Evolutionary conservation across 2,113 vertebrate genomes (phyloP), one percentile per base, ranked within the genome.

Genomic region (Gymnogyps californianus): DNA sequence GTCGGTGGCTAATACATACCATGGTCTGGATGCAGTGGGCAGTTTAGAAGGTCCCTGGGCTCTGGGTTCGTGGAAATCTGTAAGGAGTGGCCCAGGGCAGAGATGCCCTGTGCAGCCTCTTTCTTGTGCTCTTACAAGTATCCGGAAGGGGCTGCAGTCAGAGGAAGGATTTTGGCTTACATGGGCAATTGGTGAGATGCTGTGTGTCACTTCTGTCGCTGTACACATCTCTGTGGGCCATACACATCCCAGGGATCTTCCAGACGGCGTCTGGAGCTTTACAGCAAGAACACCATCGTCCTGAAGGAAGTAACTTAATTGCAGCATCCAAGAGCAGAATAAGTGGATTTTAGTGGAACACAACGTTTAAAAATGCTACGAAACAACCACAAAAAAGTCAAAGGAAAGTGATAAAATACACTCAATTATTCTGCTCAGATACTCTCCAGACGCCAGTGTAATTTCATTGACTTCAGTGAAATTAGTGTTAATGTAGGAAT

Each of bases 401-500:
- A 85, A 93, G 44, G 46, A 89, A 93, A 95, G 93, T 94, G 93
- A 93, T 97, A 96, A 96, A 94, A 96, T 74, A 15, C 75, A 78
- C 90, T 94, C 83, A 93, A 58, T 97, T 96, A 93, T 92, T 97
- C 72, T 93, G 26, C 79, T 94, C 93, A 78, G 95, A 95, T 95
- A 86, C 46, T 90, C 78, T 95, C 89, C 91, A 96, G 94, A 94
- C 46, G 1, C 76, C 82, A 59, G 19, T 44, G 66, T 95, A 96
- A 96, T 93, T 95, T 96, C 89, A 95, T 96, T 94, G 78, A 87
- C 91, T 97, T 97, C 70, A 86, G 81, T 95, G 82, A 97, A 97
- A 97, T 97, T 93, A 94, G 91, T 91, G 93, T 95, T 97, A 96
- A 97, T 91, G 87, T 86, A 88, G 97, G 83, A 89, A 97, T 97